Evolutionary conservation across 2,888 invertebrate genomes (phyloP).

Genomic region (Vannuccia rotundouncinata): DNA sequence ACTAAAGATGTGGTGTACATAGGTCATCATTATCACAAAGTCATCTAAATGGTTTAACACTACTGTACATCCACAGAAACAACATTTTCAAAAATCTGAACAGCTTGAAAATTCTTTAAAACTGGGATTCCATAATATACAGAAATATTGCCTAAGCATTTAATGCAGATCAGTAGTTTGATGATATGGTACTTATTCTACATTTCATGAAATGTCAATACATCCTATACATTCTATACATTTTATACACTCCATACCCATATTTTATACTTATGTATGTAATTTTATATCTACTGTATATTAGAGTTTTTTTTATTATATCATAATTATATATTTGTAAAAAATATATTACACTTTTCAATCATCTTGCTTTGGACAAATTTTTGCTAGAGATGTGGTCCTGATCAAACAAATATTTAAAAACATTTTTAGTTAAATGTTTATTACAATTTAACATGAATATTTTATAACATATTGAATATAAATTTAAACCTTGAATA

Average conservation of each 20-base stretch:
- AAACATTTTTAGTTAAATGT: background rate
- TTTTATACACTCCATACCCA: background rate
- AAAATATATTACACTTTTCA: constrained; percentile 1
- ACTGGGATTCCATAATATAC: constrained; percentile 7
- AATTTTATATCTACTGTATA: background rate
- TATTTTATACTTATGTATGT: background rate
- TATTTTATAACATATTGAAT: too few species aligned
- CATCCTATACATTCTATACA: background rate
- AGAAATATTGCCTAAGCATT: constrained; percentile 10
- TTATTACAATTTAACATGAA: too few species aligned
- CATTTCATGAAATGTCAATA: background rate
- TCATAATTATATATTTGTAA: background rate
- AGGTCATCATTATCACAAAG: background rate
- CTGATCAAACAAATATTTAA: too few species aligned
- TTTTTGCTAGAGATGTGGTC: background rate
- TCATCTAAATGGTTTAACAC: background rate
- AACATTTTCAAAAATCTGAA: background rate
- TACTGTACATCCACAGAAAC: constrained; percentile 4
- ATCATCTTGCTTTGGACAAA: background rate
- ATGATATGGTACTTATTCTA: background rate
- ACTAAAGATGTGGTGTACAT: background rate
- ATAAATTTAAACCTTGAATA: too few species aligned
- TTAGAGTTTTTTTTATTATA: constrained; percentile 6
- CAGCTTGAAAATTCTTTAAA: background rate
- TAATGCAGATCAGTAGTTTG: constrained; percentile 19